Base-by-base conservation (phyloP, 2,888 invertebrate species). In the Nesidiocoris tenuis region DNA sequence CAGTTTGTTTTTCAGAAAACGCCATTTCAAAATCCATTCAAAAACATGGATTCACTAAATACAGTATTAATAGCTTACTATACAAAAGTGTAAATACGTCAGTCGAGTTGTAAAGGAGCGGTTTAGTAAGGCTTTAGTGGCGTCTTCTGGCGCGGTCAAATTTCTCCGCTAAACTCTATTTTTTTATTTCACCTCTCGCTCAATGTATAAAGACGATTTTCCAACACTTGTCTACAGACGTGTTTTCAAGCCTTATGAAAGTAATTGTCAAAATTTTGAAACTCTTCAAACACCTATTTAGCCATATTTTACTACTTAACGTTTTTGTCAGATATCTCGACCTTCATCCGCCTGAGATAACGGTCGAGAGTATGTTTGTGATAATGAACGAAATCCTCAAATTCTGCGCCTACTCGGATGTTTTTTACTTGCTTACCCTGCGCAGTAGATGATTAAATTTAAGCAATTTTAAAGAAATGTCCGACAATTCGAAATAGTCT, bases 111-210 rank as follows among this genome's bases (percentile, higher is more conserved):
- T n/a, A n/a, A n/a, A n/a, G n/a, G n/a, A n/a, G n/a, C n/a, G n/a
- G n/a, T n/a, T n/a, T n/a, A n/a, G n/a, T n/a, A n/a, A n/a, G n/a
- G n/a, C n/a, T n/a, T n/a, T n/a, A n/a, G n/a, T n/a, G n/a, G n/a
- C n/a, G n/a, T n/a, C n/a, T n/a, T n/a, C n/a, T n/a, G n/a, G n/a
- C n/a, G n/a, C n/a, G n/a, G n/a, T n/a, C n/a, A n/a, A n/a, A 39
- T 39, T 12, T 39, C 12, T 7, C 39, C 39, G 39, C 39, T 12
- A 39, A 39, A 21, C 16, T 65, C 1, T 65, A 65, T 65, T 65
- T 65, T 65, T 65, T 65, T 65, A 65, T 65, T 65, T 65, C 65
- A 65, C 23, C 63, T 39, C 65, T 65, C 65, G 65, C 65, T 65
- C 65, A 65, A 65, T 65, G 39, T 17, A 65, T 7, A 17, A 2